Conservation (phyloP, 2,113 vertebrate species). For the Chroicocephalus ridibundus region DNA sequence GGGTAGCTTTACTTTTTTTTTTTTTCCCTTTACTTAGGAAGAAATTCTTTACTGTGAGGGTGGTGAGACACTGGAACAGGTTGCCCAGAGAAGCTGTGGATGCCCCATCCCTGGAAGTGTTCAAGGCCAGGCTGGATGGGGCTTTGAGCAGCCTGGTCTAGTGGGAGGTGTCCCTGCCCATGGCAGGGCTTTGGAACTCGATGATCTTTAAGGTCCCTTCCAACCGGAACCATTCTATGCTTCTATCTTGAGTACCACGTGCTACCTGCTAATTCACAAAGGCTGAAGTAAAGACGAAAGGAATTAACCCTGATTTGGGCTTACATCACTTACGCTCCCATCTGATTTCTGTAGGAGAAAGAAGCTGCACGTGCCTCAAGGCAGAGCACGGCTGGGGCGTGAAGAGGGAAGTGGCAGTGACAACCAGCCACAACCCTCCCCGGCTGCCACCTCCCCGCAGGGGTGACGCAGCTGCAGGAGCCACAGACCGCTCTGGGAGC, state of each 20-base stretch:
- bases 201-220: no score
- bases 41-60: no score
- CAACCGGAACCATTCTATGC: no score
- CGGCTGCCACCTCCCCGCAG: neutral
- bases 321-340: neutral
- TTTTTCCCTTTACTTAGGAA: no score
- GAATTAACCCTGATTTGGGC: neutral
- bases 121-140: no score
- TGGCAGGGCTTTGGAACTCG: no score
- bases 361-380: neutral
- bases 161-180: no score
- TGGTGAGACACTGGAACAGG: no score
- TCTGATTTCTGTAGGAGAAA: neutral
- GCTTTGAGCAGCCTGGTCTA: no score
- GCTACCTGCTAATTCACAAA: neutral
- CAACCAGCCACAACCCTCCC: neutral
- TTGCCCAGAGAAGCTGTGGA: no score
- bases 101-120: no score
- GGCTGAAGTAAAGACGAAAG: neutral
- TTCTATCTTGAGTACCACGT: fast-evolving
- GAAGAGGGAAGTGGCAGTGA: neutral
- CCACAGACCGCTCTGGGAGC: fast-evolving
- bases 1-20: no score
- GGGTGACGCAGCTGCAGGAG: neutral
- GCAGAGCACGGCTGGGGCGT: neutral